Conservation (phyloP, 2,113 vertebrate species). For the Corydoras sp. region DNA sequence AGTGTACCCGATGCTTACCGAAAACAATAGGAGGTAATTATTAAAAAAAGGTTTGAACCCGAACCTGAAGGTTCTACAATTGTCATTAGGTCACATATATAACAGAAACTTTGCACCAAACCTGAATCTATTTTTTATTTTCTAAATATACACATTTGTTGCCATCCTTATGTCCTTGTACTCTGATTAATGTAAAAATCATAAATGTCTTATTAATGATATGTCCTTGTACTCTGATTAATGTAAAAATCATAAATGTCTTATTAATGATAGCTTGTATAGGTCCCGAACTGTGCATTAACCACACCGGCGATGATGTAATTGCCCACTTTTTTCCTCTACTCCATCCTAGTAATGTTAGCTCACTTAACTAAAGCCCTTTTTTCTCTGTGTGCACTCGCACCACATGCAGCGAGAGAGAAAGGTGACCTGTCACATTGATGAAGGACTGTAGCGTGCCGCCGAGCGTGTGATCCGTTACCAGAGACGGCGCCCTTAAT, state of each 20-base stretch:
- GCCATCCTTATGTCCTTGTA: too few species aligned
- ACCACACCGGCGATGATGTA: not conserved
- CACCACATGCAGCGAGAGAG: conserved; percentile 26
- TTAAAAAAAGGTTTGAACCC: too few species aligned
- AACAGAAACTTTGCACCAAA: too few species aligned
- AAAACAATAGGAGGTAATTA: too few species aligned
- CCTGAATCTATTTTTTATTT: too few species aligned
- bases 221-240: too few species aligned
- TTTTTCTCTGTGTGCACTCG: not conserved
- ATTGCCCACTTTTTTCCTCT: not conserved
- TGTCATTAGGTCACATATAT: too few species aligned
- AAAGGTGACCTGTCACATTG: conserved; percentile 43
- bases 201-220: not conserved
- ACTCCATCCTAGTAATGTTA: not conserved
- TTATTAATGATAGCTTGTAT: not conserved
- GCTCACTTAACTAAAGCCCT: not conserved
- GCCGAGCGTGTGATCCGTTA: conserved; percentile 34
- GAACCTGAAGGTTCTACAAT: too few species aligned
- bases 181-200: too few species aligned
- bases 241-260: not conserved
- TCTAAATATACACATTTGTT: too few species aligned
- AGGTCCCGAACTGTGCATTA: not conserved
- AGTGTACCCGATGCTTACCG: too few species aligned
- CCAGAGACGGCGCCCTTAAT: conserved; percentile 40
- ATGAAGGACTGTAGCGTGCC: conserved; percentile 34